Conservation (phyloP, 1,140 invertebrate genomes). For the Zophobas atratus region DNA sequence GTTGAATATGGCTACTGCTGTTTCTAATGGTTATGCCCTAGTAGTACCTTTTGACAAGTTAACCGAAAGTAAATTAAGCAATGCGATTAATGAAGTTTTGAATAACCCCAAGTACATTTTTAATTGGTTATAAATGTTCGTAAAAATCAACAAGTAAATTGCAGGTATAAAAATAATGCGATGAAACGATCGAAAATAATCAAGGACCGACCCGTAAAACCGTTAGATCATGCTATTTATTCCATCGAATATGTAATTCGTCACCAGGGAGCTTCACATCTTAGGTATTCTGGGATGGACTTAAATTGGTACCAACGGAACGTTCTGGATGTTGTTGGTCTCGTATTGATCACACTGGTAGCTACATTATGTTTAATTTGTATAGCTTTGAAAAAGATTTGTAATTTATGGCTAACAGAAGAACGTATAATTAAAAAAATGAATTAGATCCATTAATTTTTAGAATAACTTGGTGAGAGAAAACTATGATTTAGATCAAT, state of each 20-base stretch:
- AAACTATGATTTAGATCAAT: too few relatives aligned
- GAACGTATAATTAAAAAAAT: too few relatives aligned
- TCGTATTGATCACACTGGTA: too few relatives aligned
- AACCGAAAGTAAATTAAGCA: conserved; percentile 41
- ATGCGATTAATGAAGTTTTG: conserved; percentile 48
- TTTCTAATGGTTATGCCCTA: conserved; percentile 53
- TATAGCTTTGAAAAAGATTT: too few relatives aligned
- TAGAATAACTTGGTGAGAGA: too few relatives aligned
- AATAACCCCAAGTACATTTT: conserved; percentile 47
- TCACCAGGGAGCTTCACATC: conserved; percentile 72
- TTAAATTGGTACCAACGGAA: conserved; percentile 69
- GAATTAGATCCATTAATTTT: too few relatives aligned
- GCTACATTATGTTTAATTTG: too few relatives aligned
- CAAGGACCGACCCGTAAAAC: conserved; percentile 70
- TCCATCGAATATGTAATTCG: conserved; percentile 68
- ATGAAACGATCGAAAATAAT: conserved; percentile 69
- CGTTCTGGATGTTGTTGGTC: conserved; percentile 62
- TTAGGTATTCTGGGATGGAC: conserved; percentile 73
- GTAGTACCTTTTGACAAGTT: conserved; percentile 29
- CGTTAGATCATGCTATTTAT: conserved; percentile 74
- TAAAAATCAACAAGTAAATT: neutral
- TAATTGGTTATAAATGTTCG: neutral
- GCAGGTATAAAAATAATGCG: conserved; percentile 61
- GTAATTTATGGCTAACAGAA: too few relatives aligned
- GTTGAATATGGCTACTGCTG: conserved; percentile 60